Evolutionary conservation across 2,797 vertebrate species (phyloP).

Genomic region (Pseudomugil gertrudae): DNA sequence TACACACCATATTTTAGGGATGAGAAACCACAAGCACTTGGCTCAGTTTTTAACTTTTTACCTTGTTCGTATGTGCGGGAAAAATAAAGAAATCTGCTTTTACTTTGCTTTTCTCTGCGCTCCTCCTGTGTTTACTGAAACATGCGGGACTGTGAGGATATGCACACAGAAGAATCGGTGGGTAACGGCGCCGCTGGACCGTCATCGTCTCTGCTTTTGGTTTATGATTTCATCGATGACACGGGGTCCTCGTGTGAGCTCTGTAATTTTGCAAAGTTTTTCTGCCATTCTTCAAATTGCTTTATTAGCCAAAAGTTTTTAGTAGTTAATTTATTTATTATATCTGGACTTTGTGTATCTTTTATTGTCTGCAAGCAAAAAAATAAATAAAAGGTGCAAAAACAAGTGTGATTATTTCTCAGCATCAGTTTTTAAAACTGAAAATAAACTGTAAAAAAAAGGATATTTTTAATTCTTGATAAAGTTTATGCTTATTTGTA

Average conservation of each 20-base stretch:
- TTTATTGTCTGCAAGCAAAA: constrained; percentile 70
- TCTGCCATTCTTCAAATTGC: constrained; percentile 48
- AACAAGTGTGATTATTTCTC: constrained; percentile 3
- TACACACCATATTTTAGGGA: constrained; percentile 57
- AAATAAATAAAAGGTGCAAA: constrained; percentile 50
- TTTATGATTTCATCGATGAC: constrained; percentile 23
- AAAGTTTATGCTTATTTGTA: background rate
- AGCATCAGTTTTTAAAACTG: background rate
- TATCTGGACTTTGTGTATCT: constrained; percentile 61
- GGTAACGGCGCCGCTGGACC: constrained; percentile 13
- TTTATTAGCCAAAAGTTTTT: constrained; percentile 62
- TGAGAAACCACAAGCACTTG: constrained; percentile 57
- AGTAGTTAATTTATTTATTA: constrained; percentile 78
- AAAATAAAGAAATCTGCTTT: constrained; percentile 24
- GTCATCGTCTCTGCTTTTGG: background rate
- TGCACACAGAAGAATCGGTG: constrained; percentile 63
- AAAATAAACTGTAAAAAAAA: too few species aligned
- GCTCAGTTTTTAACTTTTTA: constrained; percentile 58
- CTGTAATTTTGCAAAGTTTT: constrained; percentile 46
- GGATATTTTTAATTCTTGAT: too few species aligned
- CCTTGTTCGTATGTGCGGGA: constrained; percentile 44
- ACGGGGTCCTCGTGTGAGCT: constrained; percentile 20
- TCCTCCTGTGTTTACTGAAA: constrained; percentile 44
- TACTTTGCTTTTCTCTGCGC: constrained; percentile 34
- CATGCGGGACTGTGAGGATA: constrained; percentile 43